Conservation (phyloP, 1,140 invertebrate species). For the Sycobia sp. region DNA sequence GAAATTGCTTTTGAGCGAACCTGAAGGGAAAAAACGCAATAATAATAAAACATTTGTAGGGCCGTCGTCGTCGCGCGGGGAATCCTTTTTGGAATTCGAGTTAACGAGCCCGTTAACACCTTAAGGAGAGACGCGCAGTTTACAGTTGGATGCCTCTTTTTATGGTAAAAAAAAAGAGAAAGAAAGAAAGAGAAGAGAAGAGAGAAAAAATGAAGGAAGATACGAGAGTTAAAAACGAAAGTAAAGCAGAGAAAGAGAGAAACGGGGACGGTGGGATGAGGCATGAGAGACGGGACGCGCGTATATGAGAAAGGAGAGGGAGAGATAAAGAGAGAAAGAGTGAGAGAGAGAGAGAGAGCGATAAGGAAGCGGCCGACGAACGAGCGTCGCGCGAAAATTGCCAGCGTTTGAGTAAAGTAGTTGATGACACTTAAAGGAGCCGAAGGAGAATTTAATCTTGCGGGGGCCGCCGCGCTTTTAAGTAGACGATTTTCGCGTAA, state of each 20-base stretch:
- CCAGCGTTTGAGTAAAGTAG: slow-evolving; percentile 25
- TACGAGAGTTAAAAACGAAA: no score
- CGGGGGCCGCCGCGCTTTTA: neutral
- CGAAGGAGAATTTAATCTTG: slow-evolving; percentile 30
- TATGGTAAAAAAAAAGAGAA: slow-evolving; percentile 8
- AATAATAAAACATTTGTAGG: slow-evolving; percentile 34
- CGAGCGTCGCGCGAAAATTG: slow-evolving; percentile 29
- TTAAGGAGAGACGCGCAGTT: slow-evolving; percentile 11
- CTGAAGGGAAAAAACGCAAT: slow-evolving; percentile 27
- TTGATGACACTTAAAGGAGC: slow-evolving; percentile 26
- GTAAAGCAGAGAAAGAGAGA: no score
- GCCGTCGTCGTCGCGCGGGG: slow-evolving; percentile 10
- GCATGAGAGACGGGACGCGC: neutral
- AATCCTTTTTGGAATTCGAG: slow-evolving; percentile 25
- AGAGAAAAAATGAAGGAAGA: no score
- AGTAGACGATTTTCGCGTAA: slow-evolving; percentile 20
- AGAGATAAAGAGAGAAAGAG: neutral
- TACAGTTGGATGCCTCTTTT: slow-evolving; percentile 7
- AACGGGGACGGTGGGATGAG: no score
- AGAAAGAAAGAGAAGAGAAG: neutral
- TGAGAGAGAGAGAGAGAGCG: neutral
- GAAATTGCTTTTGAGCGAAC: slow-evolving; percentile 29
- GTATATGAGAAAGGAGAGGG: no score
- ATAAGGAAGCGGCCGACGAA: no score
- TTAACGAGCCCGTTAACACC: slow-evolving; percentile 30